These are phyloP conservation scores for Leptopilina boulardi DNA, from an alignment of 1,140 invertebrate genomes.

Conservation along the genomic window DNA sequence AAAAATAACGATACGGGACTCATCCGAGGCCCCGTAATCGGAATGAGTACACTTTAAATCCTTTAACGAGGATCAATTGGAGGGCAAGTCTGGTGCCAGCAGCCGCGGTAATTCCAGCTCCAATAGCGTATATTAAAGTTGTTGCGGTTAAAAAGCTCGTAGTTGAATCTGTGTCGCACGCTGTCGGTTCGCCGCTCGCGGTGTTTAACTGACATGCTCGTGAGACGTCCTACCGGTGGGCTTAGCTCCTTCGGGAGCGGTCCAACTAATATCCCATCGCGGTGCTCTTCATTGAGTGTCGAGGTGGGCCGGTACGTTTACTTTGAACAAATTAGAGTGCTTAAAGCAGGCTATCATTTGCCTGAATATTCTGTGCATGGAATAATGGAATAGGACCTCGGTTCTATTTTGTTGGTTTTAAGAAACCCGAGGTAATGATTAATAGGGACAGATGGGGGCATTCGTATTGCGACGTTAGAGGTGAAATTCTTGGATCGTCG, in stretches of 20 bases:
- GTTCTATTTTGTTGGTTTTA: too few species aligned
- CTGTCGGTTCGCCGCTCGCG: too few species aligned
- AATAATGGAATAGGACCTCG: too few species aligned
- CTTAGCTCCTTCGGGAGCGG: too few species aligned
- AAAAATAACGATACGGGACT: constrained; percentile 88
- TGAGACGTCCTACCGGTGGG: too few species aligned
- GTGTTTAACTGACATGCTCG: too few species aligned
- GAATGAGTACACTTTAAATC: constrained; percentile 94
- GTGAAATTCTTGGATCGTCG: constrained; percentile 88
- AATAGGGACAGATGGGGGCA: constrained; percentile 85
- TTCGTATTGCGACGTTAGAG: constrained; percentile 86
- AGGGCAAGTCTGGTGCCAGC: constrained; percentile 91
- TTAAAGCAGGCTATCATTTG: constrained; percentile 80
- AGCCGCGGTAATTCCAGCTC: constrained; percentile 94
- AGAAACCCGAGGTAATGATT: constrained; percentile 81
- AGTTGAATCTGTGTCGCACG: constrained; percentile 82
- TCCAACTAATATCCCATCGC: constrained; percentile 75
- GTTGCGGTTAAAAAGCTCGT: constrained; percentile 88
- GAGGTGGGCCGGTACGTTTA: constrained; percentile 82
- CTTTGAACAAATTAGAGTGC: constrained; percentile 89
- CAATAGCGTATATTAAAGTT: constrained; percentile 93
- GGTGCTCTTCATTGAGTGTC: constrained; percentile 81
- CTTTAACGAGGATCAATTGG: constrained; percentile 86
- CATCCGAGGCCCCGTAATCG: constrained; percentile 83
- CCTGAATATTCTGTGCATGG: too few species aligned